A percentile compares a stretch with the other conserved stretches of the same genome.
These are phyloP conservation scores for Fundulus diaphanus DNA, from an alignment of 2,797 vertebrate species.

Conservation along the genomic window DNA sequence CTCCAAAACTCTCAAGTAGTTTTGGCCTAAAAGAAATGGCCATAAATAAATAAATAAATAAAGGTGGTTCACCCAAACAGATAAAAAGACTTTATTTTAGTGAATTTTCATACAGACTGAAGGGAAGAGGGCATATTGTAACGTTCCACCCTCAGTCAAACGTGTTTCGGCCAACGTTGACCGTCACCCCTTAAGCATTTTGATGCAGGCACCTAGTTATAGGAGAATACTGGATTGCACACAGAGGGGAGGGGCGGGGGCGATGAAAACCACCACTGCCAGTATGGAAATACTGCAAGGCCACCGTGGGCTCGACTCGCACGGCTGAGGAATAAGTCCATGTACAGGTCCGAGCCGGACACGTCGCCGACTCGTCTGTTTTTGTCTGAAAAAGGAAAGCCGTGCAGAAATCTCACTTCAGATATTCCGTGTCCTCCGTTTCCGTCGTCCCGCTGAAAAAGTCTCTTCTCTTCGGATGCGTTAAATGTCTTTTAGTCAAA, in stretches of 20 bases:
- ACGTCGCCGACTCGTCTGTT: slow-evolving; percentile 41
- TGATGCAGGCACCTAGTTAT: slow-evolving; percentile 81
- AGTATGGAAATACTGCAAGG: slow-evolving; percentile 81
- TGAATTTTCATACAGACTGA: slow-evolving; percentile 73
- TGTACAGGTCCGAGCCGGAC: slow-evolving; percentile 51
- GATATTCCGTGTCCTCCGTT: slow-evolving; percentile 59
- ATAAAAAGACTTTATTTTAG: slow-evolving; percentile 86
- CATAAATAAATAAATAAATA: slow-evolving; percentile 26
- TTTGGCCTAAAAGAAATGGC: slow-evolving; percentile 37
- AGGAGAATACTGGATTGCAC: slow-evolving; percentile 84
- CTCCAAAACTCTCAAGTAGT: not conserved
- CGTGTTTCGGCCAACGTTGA: slow-evolving; percentile 68
- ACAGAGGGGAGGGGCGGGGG: slow-evolving; percentile 60
- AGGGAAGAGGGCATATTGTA: slow-evolving; percentile 44
- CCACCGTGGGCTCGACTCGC: slow-evolving; percentile 71
- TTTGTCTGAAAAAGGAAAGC: slow-evolving; percentile 65
- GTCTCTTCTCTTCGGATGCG: slow-evolving; percentile 59
- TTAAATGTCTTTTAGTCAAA: slow-evolving; percentile 74
- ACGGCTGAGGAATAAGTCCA: slow-evolving; percentile 64
- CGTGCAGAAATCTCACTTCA: slow-evolving; percentile 72
- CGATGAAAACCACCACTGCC: slow-evolving; percentile 75
- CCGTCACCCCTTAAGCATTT: slow-evolving; percentile 64
- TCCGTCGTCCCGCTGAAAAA: slow-evolving; percentile 51
- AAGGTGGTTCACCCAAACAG: slow-evolving; percentile 64
- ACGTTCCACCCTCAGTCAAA: slow-evolving; percentile 55